Base-by-base conservation (phyloP, 2,888 invertebrate species). In the Fragum fragum region DNA sequence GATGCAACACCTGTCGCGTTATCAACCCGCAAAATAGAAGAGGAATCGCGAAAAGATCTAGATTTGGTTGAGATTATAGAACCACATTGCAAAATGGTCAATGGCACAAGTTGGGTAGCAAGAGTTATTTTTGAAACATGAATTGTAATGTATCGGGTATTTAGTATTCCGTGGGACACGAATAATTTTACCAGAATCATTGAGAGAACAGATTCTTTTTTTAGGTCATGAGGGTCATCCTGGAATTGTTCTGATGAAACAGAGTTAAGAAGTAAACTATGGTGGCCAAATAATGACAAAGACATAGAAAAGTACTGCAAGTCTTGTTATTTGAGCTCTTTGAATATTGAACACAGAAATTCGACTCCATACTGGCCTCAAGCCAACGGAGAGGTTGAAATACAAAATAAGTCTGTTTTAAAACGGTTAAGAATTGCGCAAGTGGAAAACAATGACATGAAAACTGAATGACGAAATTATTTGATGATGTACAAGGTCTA, bases 171-270 rank as follows among this genome's bases (percentile, higher is more conserved):
- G 39, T 14, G 39, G 39, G 6, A 39, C 39, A 14, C 39, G 39
- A 39, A 39, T 39, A 21, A 71, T 86, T 1, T 73, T 90, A 21
- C 87, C 88, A 0, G 53, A 57, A 26, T 18, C 52, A 69, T 55
- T 87, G 26, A 39, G 88, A 23, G 61, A 71, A 11, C 47, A 71
- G 26, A 39, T 83, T 16, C 47, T 87, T 23, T 32, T 68, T 36
- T 52, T 85, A 70, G 87, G 79, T 28, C 88, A 89, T 74, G 87
- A 85, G 55, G 86, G 83, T 42, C 87, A 89, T 61, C 81, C 82
- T 18, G 84, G 79, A 1, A 77, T 83, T 3, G 71, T 71, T 26
- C 3, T 21, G 28, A 71, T 71, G 55, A 71, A 71, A 71, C 75
- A 87, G 42, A 29, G 76, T n/a, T 87, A 26, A 29, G 87, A 36